A percentile compares a stretch with the other conserved stretches of the same genome.
Conservation (phyloP, 1,140 invertebrate genomes). For the Drosophila dunni region DNA sequence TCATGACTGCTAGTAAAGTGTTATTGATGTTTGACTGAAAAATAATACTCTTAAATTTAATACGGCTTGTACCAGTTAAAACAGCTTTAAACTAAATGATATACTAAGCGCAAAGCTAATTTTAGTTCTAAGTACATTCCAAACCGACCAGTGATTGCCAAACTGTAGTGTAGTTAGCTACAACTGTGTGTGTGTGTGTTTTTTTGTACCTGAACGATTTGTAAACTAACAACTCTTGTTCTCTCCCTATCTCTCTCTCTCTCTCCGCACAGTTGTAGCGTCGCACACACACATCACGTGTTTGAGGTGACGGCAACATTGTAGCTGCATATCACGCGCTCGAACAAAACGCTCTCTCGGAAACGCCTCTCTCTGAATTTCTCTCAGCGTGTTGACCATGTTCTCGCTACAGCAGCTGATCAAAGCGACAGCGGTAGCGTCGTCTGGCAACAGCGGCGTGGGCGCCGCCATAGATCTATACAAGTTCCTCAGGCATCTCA, state of each 20-base stretch:
- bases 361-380: constrained; percentile 6
- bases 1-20: neutral
- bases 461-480: constrained; percentile 38
- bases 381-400: constrained; percentile 46
- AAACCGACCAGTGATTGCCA: constrained; percentile 23
- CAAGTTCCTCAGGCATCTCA: constrained; percentile 44
- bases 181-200: neutral
- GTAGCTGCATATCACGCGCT: constrained; percentile 61
- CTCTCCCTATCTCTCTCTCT: constrained; percentile 24
- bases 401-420: constrained; percentile 77
- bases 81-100: neutral
- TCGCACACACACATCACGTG: constrained; percentile 61
- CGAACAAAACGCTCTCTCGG: constrained; percentile 23
- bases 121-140: neutral
- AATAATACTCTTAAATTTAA: neutral
- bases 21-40: neutral
- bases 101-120: neutral
- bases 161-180: constrained; percentile 28
- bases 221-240: constrained; percentile 21
- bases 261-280: constrained; percentile 20
- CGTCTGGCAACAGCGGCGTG: constrained; percentile 31
- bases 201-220: constrained; percentile 39
- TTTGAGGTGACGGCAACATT: constrained; percentile 46
- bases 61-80: neutral
- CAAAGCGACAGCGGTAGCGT: constrained; percentile 55